phyloP scores from a whole-genome alignment of 1,140 invertebrate genomes.

The Yoshiicerus persimilis region DNA sequence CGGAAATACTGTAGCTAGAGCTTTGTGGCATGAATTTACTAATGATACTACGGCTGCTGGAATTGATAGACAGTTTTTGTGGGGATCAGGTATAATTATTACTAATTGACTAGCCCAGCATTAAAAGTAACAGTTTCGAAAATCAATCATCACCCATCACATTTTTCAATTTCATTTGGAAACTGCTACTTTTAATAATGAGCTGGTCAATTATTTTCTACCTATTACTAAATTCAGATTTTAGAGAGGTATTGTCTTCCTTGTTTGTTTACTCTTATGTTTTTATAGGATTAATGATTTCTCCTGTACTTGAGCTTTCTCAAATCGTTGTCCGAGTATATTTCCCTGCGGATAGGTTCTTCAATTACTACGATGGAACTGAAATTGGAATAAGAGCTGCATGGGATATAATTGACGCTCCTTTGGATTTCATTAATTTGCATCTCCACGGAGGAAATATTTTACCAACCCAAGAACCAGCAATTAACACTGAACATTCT shows the following conservation, averaged over 20 bases:
- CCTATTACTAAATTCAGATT: too few species aligned
- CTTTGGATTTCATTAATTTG: slow-evolving; percentile 66
- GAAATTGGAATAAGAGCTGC: slow-evolving; percentile 56
- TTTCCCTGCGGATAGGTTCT: slow-evolving; percentile 56
- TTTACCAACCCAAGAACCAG: slow-evolving; percentile 67
- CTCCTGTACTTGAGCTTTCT: slow-evolving; percentile 48
- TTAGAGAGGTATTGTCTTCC: too few species aligned
- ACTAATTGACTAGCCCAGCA: too few species aligned
- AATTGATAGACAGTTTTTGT: slow-evolving; percentile 51
- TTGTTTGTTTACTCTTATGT: too few species aligned
- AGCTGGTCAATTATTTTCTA: too few species aligned
- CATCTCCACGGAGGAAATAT: slow-evolving; percentile 66
- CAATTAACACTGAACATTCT: slow-evolving; percentile 60
- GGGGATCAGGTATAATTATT: slow-evolving; percentile 46
- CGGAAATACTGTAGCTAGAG: slow-evolving; percentile 55
- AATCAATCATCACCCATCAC: not conserved
- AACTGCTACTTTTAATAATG: too few species aligned
- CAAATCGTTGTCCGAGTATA: slow-evolving; percentile 50
- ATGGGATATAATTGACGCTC: slow-evolving; percentile 59
- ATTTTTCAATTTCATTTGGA: too few species aligned
- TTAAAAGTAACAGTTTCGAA: not conserved
- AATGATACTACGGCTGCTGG: slow-evolving; percentile 45
- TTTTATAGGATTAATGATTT: slow-evolving; percentile 45
- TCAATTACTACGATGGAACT: slow-evolving; percentile 55
- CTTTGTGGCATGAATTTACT: slow-evolving; percentile 56